Base-by-base conservation (phyloP, 2,888 invertebrate genomes). In the Limnephilus rhombicus region DNA sequence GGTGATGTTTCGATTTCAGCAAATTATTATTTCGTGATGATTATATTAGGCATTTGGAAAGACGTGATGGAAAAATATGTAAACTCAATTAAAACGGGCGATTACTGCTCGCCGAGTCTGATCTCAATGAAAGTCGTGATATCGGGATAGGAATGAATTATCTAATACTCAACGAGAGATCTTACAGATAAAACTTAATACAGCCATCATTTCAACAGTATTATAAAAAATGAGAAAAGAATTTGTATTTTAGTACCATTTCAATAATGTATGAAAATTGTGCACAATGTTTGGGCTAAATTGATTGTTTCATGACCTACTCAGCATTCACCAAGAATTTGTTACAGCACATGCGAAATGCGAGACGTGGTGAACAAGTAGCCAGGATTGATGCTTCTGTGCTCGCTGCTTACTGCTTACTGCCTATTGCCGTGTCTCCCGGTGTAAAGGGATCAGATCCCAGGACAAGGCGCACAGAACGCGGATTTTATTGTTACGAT, bases 401-500 rank as follows among this genome's bases (percentile, higher is more conserved):
- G 68, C 68, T 18, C 53, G 18, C 53, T 53, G 15, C 53, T 53
- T 18, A 53, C 18, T 49, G 49, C 15, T 45, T 45, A 41, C 41
- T 49, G 49, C 49, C 18, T 18, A 68, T 7, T 24, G 68, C 68
- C 31, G 80, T n/a, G 85, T 85, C 53, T 90, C 68, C 90, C 91
- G 81, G 88, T 87, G 91, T 82, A 85, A 87, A 91, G 91, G 85
- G 92, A 92, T 92, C 89, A 92, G 83, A 80, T 53, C 18, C 41
- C n/a, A 18, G 86, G 29, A 89, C 91, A 68, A 68, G 92, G 91
- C 85, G 91, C 91, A 80, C 92, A 92, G 91, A 93, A 93, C 93
- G 93, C 92, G 92, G 92, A 93, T 92, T 93, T 93, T 93, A 93
- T 93, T 93, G 93, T 93, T 93, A 93, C 93, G 93, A 93, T 92